Evolutionary conservation across 2,797 vertebrate species (phyloP).

Genomic region (Dendrocincla fuliginosa): DNA sequence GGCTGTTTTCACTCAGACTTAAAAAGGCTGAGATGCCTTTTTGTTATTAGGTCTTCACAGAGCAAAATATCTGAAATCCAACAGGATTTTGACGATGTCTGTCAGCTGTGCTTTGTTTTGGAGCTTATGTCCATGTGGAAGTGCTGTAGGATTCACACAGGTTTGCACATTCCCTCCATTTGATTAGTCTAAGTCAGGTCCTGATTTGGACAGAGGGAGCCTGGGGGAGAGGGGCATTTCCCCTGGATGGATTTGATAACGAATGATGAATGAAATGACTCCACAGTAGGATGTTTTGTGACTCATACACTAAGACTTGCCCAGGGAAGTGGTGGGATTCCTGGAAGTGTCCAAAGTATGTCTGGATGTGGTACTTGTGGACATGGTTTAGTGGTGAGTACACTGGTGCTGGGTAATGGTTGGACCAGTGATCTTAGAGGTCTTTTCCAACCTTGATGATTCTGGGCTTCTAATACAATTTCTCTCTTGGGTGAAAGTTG

Average conservation of each 20-base stretch:
- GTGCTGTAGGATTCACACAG: neutral
- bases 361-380: neutral
- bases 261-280: neutral
- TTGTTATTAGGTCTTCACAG: neutral
- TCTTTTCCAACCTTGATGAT: neutral
- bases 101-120: neutral
- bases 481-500: neutral
- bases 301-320: neutral
- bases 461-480: neutral
- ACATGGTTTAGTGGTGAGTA: neutral
- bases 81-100: neutral
- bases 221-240: neutral
- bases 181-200: neutral
- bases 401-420: neutral
- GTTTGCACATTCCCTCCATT: neutral
- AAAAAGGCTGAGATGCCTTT: neutral
- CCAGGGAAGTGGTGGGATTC: neutral
- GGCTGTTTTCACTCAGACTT: constrained; percentile 41
- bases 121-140: neutral
- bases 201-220: neutral
- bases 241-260: neutral
- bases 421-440: rapidly evolving
- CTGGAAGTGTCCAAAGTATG: rapidly evolving
- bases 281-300: neutral
- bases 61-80: neutral